Conservation (phyloP, 2,797 vertebrate species). For the Falco peregrinus region DNA sequence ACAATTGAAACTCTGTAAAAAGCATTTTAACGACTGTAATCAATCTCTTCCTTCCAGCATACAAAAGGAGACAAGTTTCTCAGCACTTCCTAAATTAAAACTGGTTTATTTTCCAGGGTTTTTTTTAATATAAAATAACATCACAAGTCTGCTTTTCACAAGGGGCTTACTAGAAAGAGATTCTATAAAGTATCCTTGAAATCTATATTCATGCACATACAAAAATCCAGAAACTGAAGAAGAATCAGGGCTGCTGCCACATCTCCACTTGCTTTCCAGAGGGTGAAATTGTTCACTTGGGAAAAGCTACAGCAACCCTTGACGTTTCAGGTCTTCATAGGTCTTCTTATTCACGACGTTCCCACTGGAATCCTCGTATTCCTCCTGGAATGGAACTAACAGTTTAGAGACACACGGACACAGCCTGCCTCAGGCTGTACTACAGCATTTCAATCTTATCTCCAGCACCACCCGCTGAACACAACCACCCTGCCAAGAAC, state of each 20-base stretch:
- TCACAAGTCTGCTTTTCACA: conserved; percentile 54
- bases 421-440: background rate
- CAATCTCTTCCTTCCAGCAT: background rate
- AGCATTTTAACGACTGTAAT: background rate
- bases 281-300: background rate
- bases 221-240: conserved; percentile 44
- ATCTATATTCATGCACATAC: conserved; percentile 53
- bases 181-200: conserved; percentile 60
- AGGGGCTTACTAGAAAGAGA: conserved; percentile 10
- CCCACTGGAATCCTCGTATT: conserved; percentile 97
- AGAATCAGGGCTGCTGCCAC: background rate
- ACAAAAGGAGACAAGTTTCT: background rate
- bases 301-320: conserved; percentile 87
- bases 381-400: conserved; percentile 82
- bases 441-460: background rate
- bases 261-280: background rate
- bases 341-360: conserved; percentile 99
- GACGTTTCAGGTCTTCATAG: conserved; percentile 96
- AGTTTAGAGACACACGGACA: background rate
- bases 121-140: conserved; percentile 72
- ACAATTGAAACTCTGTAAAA: background rate
- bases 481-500: background rate
- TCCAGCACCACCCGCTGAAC: background rate
- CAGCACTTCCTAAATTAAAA: conserved; percentile 18
- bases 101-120: conserved; percentile 65